phyloP scores from a whole-genome alignment of 1,140 invertebrate genomes.

The Drosophila subobscura region DNA sequence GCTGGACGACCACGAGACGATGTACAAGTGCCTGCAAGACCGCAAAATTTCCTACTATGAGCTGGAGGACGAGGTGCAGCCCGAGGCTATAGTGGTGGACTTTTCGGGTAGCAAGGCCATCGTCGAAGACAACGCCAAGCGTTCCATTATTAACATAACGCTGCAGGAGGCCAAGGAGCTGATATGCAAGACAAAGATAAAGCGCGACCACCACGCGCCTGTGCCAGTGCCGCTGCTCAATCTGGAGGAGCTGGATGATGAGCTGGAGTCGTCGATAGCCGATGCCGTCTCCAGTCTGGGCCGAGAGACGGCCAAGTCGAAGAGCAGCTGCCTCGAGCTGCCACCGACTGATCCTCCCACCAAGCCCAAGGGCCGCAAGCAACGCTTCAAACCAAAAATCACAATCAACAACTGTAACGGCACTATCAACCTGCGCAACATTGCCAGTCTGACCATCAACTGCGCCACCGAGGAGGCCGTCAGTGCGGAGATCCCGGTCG shows the following conservation, averaged over 20 bases:
- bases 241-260: conserved; percentile 75
- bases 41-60: conserved; percentile 46
- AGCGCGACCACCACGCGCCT: conserved; percentile 60
- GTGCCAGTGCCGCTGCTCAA: conserved; percentile 71
- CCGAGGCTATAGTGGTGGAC: conserved; percentile 85
- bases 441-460: conserved; percentile 80
- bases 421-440: conserved; percentile 81
- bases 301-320: conserved; percentile 43
- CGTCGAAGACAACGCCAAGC: conserved; percentile 70
- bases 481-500: conserved; percentile 63
- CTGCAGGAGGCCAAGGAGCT: conserved; percentile 78
- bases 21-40: conserved; percentile 82
- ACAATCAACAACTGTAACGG: conserved; percentile 83
- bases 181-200: conserved; percentile 62
- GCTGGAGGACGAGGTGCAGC: conserved; percentile 55
- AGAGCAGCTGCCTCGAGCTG: conserved; percentile 34
- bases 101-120: conserved; percentile 83
- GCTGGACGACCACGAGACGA: conserved; percentile 82
- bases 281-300: conserved; percentile 76
- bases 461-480: conserved; percentile 76
- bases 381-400: conserved; percentile 78
- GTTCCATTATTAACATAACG: conserved; percentile 81
- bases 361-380: conserved; percentile 57
- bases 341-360: not conserved
- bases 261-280: conserved; percentile 78